Conservation (phyloP, 2,113 vertebrate species). For the Callipepla californica region DNA sequence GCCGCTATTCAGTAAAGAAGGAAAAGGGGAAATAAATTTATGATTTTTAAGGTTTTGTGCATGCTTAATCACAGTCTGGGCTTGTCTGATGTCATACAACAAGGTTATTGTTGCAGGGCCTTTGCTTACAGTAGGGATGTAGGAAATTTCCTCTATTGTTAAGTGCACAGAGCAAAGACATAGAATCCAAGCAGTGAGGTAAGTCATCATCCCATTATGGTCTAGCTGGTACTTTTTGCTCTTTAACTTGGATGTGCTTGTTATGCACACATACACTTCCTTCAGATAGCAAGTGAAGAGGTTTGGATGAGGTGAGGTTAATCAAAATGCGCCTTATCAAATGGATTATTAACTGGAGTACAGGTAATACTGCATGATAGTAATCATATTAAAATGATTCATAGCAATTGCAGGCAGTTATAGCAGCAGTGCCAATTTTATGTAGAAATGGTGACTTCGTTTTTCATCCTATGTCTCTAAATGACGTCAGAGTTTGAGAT, state of each 20-base stretch:
- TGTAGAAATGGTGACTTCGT: slow-evolving; percentile 62
- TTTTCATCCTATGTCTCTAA: slow-evolving; percentile 67
- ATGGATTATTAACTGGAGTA: slow-evolving; percentile 58
- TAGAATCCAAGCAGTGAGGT: slow-evolving; percentile 11
- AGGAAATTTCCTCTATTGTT: neutral
- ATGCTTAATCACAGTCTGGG: slow-evolving; percentile 48
- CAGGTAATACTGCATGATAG: slow-evolving; percentile 60
- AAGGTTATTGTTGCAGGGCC: neutral
- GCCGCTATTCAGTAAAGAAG: neutral
- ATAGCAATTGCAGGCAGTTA: slow-evolving; percentile 44
- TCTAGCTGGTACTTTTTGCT: slow-evolving; percentile 2
- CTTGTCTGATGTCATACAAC: slow-evolving; percentile 55
- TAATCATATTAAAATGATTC: slow-evolving; percentile 55
- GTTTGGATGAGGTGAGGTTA: slow-evolving; percentile 18
- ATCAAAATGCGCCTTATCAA: slow-evolving; percentile 53
- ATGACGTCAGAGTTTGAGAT: slow-evolving; percentile 38
- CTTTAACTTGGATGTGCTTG: neutral
- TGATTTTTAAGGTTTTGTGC: slow-evolving; percentile 15
- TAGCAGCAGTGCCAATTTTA: slow-evolving; percentile 52
- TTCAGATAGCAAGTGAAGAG: slow-evolving; percentile 38
- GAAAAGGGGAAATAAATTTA: slow-evolving; percentile 22
- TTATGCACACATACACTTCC: neutral
- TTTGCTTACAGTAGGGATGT: neutral
- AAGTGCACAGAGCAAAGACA: neutral
- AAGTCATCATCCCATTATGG: slow-evolving; percentile 21